Conservation (phyloP, 2,888 invertebrate species). For the Papilio protenor region DNA sequence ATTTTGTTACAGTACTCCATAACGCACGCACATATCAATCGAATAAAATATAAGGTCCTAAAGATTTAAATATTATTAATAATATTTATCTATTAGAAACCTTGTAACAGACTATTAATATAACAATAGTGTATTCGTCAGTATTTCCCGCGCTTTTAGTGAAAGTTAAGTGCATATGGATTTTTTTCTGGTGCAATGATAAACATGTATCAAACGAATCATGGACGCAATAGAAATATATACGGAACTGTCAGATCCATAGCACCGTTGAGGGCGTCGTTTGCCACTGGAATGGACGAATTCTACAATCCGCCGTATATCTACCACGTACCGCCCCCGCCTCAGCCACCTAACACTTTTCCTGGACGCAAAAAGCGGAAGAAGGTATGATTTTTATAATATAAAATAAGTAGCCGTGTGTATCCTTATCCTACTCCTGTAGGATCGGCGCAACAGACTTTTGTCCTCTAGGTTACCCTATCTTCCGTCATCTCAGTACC, state of each 20-base stretch:
- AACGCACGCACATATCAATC: constrained; percentile 57
- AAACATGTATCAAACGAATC: constrained; percentile 67
- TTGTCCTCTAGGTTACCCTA: no score
- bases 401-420: neutral
- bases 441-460: no score
- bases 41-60: constrained; percentile 59
- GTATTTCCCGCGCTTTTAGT: constrained; percentile 55
- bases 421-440: no score
- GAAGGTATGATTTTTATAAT: constrained; percentile 61
- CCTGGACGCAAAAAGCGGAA: constrained; percentile 79
- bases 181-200: constrained; percentile 61
- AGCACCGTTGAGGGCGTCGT: constrained; percentile 67
- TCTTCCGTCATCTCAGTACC: no score
- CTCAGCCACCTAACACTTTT: constrained; percentile 74
- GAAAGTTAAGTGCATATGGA: constrained; percentile 52
- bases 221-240: constrained; percentile 67
- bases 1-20: constrained; percentile 59
- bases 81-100: constrained; percentile 73
- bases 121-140: constrained; percentile 46
- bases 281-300: constrained; percentile 68
- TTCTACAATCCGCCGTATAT: constrained; percentile 74
- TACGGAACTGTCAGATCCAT: constrained; percentile 79
- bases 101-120: constrained; percentile 64
- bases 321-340: constrained; percentile 76
- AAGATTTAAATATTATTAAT: constrained; percentile 70